Conservation (phyloP, 2,113 vertebrate genomes). For the Platichthys flesus region DNA sequence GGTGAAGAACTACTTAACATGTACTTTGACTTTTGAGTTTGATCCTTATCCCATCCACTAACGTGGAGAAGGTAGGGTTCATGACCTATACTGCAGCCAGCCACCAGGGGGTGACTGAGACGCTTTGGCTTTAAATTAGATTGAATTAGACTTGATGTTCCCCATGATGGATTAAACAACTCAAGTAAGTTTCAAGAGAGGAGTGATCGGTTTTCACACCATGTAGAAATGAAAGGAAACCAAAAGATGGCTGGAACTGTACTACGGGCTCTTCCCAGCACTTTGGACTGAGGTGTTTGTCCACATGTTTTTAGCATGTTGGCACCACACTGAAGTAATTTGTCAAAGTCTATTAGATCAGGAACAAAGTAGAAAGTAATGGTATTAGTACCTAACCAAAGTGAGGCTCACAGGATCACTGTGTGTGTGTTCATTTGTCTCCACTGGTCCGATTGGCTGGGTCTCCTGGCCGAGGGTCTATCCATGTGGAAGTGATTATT, state of each 20-base stretch:
- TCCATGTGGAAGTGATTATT: conserved; percentile 77
- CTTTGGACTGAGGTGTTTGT: conserved; percentile 20
- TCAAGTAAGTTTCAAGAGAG: not conserved
- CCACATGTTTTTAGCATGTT: conserved; percentile 37
- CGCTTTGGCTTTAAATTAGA: too few relatives aligned
- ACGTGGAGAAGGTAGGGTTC: too few relatives aligned
- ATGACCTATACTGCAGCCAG: too few relatives aligned
- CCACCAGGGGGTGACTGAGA: too few relatives aligned
- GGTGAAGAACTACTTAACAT: too few relatives aligned
- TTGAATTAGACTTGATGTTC: conserved; percentile 3
- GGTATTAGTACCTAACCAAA: conserved; percentile 52
- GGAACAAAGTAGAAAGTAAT: conserved; percentile 67
- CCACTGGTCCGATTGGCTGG: conserved; percentile 14
- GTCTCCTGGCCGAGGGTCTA: conserved; percentile 54
- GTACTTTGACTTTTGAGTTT: too few relatives aligned
- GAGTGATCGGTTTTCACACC: not conserved
- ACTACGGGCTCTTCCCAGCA: not conserved
- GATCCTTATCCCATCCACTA: too few relatives aligned
- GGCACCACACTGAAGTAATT: conserved; percentile 38
- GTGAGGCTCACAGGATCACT: conserved; percentile 21
- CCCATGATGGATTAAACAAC: conserved; percentile 1
- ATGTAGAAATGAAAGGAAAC: conserved; percentile 7
- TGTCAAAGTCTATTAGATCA: conserved; percentile 67
- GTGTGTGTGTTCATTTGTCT: conserved; percentile 9
- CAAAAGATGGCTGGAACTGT: not conserved